A percentile compares a stretch with the other conserved stretches of the same genome.
Conservation (phyloP, 2,797 vertebrate species). For the Rhinophrynus dorsalis region DNA sequence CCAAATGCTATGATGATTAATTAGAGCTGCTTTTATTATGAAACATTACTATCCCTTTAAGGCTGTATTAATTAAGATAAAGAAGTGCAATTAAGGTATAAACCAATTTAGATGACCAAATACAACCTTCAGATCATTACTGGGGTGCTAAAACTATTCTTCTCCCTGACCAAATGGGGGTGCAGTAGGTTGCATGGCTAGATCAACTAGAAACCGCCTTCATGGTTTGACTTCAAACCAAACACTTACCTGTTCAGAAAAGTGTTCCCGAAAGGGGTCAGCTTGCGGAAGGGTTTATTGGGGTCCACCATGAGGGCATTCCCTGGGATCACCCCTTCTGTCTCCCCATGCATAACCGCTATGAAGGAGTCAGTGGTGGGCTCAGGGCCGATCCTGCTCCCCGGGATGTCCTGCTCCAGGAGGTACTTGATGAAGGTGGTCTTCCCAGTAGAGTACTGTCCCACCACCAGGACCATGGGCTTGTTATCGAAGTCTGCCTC, state of each 20-base stretch:
- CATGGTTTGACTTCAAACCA: no score
- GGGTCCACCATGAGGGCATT: conserved; percentile 92
- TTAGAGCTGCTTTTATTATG: no score
- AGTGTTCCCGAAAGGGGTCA: conserved; percentile 91
- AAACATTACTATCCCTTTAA: no score
- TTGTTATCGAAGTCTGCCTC: conserved; percentile 92
- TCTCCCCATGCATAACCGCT: conserved; percentile 89
- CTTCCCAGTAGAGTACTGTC: conserved; percentile 92
- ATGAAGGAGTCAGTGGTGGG: conserved; percentile 93
- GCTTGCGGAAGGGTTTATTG: conserved; percentile 91
- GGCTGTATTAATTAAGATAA: no score
- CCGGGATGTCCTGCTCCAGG: conserved; percentile 90
- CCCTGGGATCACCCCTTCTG: conserved; percentile 83
- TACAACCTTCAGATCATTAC: no score
- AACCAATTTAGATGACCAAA: no score
- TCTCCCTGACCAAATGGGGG: no score
- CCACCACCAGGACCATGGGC: conserved; percentile 92
- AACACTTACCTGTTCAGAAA: conserved; percentile 94
- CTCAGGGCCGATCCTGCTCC: conserved; percentile 87
- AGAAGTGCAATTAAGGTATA: no score
- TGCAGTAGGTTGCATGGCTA: no score
- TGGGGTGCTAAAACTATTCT: no score
- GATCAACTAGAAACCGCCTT: no score
- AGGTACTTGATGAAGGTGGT: conserved; percentile 94
- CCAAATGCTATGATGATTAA: no score